Evolutionary conservation across 2,888 invertebrate genomes (phyloP).

Genomic region (Acronicta aceris): DNA sequence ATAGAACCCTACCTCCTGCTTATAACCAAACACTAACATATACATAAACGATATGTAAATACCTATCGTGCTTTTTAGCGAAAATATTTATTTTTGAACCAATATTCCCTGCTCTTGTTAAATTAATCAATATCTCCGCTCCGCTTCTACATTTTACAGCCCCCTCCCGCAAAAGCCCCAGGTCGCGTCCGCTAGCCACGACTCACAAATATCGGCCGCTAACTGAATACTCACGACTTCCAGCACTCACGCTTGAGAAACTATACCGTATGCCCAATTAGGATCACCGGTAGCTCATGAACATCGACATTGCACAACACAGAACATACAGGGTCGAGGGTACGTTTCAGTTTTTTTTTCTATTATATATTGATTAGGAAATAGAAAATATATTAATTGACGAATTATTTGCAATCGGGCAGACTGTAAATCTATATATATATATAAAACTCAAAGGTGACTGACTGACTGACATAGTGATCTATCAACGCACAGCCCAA

Average conservation of each 20-base stretch:
- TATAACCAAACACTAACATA: too few relatives aligned
- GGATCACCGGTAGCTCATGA: constrained; percentile 24
- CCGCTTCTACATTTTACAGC: constrained; percentile 39
- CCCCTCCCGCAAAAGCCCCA: constrained; percentile 18
- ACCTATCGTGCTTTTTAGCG: too few relatives aligned
- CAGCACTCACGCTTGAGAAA: constrained; percentile 56
- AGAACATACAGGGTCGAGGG: constrained; percentile 27
- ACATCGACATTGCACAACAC: constrained; percentile 35
- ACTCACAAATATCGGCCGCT: constrained; percentile 65
- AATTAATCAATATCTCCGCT: constrained; percentile 5
- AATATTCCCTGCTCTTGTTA: too few relatives aligned
- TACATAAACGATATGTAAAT: too few relatives aligned
- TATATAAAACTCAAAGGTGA: too few relatives aligned
- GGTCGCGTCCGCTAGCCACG: constrained; percentile 55
- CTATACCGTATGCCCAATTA: constrained; percentile 47
- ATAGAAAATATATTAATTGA: constrained; percentile 4
- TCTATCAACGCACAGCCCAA: too few relatives aligned
- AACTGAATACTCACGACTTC: constrained; percentile 68
- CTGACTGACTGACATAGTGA: too few relatives aligned
- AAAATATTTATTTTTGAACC: too few relatives aligned
- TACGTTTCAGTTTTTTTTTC: constrained; percentile 18
- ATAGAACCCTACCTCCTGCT: too few relatives aligned
- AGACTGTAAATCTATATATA: too few relatives aligned
- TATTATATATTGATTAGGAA: constrained; percentile 9
- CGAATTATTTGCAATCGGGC: constrained; percentile 4